Evolutionary conservation across 2,888 invertebrate genomes (phyloP), one percentile per base, ranked within the genome.

Genomic region (Periphyllus acericola): DNA sequence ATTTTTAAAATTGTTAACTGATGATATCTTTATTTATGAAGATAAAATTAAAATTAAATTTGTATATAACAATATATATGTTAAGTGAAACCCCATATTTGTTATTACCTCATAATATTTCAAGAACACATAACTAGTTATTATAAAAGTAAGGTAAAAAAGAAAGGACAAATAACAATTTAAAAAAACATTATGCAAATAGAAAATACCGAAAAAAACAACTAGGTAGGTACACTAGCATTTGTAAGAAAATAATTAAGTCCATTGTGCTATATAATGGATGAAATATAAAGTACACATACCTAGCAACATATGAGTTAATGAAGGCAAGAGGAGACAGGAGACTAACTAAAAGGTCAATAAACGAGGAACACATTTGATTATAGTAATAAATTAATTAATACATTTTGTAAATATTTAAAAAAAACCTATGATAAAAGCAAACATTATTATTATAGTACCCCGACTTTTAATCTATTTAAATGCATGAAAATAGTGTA

Each of bases 311-410:
- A 32, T 36, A 75, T 9, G n/a, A 8, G 34, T 55, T 74, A 74
- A 83, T 75, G 75, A 75, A 75, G 29, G 60, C 29, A 60, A 60
- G 29, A 60, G 29, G 74, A 83, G 36, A 75, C 21, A 29, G n/a
- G 11, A 36, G 29, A n/a, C 71, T 25, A 19, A 46, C 52, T 52
- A 52, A 52, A 81, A 82, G 55, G 36, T 74, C 32, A 83, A 83
- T 74, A 55, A 72, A 55, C 34, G 34, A 55, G 19, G 17, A 74
- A 83, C 8, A 34, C 36, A 29, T 21, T 36, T 72, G 17, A 55
- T 71, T 71, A 55, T 21, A 40, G 36, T 40, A 40, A 29, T 36
- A n/a, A 75, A 74, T 60, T 40, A 60, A 60, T 74, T 52, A 74
- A 36, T 36, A 3, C 5, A 0, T 19, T 19, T 11, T 34, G 34